Base-by-base conservation (phyloP, 1,140 invertebrate genomes). In the Drosophila subobscura region DNA sequence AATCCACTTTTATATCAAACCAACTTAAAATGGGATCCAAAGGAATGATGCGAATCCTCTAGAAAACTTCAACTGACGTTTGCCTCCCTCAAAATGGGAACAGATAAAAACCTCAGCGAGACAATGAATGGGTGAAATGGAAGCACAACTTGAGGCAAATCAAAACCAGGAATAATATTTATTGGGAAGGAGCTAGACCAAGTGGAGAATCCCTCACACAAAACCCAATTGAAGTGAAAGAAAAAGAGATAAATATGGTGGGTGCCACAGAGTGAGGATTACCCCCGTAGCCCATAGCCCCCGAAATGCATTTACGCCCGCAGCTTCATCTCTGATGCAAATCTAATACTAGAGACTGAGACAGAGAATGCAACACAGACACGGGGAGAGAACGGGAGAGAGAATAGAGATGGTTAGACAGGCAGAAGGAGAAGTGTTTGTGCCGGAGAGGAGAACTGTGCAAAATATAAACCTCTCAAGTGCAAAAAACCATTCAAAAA, bases 401-500 rank as follows among this genome's bases (percentile, higher is more conserved):
- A 12, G 33, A 37, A 37, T 10, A 61, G 29, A 51, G 27, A 33
- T 23, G 49, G 56, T 16, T 20, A 66, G 44, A 50, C 65, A 46
- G 53, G 22, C 33, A 20, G 49, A 41, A 72, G 22, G 25, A 20
- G 49, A 41, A 72, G 77, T 63, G 60, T 49, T 58, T 45, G 61
- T 67, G 42, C 37, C 33, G 12, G 55, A 56, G 56, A n/a, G 65
- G 42, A 10, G 65, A 47, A 55, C 60, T 53, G 37, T 64, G 81
- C 57, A 81, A 86, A 88, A 86, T 81, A 86, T 86, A 86, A 86
- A 86, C 81, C 81, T 86, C 81, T 86, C 81, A 88, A 86, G 81
- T 86, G 81, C 81, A 86, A 86, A 86, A 37, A 88, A 86, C 81
- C 81, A 86, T 86, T 86, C 81, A 86, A 86, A 85, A 86, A 86